Evolutionary conservation across 2,888 invertebrate species (phyloP).

Genomic region (Listrodromus nycthemerus): DNA sequence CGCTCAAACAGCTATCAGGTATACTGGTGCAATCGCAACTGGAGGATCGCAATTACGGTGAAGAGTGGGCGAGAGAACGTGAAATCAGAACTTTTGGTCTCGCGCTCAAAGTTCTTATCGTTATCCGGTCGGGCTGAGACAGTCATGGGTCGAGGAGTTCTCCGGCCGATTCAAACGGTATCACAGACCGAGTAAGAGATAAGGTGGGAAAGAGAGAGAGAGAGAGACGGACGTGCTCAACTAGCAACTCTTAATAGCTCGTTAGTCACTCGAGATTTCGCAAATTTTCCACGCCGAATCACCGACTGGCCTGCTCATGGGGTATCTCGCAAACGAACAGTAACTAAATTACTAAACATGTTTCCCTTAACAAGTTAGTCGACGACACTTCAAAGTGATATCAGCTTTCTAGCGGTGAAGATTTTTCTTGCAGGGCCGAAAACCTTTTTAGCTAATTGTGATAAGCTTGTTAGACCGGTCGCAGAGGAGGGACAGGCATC

Average conservation of each 20-base stretch:
- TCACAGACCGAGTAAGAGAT: slow-evolving; percentile 20
- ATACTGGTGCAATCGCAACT: slow-evolving; percentile 41
- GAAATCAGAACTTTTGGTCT: slow-evolving; percentile 64
- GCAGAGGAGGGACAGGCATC: too few species aligned
- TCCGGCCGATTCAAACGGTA: slow-evolving; percentile 51
- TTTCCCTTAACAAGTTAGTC: slow-evolving; percentile 20
- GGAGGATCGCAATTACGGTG: slow-evolving; percentile 72
- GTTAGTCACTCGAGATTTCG: slow-evolving; percentile 71
- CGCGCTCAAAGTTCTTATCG: slow-evolving; percentile 63
- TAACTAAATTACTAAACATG: slow-evolving; percentile 24
- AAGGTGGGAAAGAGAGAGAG: not conserved
- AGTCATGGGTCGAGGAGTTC: slow-evolving; percentile 51
- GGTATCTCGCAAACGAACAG: slow-evolving; percentile 20
- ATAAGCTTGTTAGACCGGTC: not conserved
- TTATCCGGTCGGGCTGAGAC: slow-evolving; percentile 63
- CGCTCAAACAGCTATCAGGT: slow-evolving; percentile 7
- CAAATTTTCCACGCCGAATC: slow-evolving; percentile 22
- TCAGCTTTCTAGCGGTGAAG: not conserved
- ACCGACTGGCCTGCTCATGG: slow-evolving; percentile 8
- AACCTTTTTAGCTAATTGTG: not conserved
- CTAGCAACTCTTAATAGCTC: slow-evolving; percentile 68
- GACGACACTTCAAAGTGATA: not conserved
- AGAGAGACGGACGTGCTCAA: slow-evolving; percentile 3
- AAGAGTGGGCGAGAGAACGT: slow-evolving; percentile 68
- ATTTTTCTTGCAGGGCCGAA: not conserved